Evolutionary conservation across 2,888 invertebrate genomes (phyloP), one percentile per base, ranked within the genome.

Genomic region (Parnassius smintheus): DNA sequence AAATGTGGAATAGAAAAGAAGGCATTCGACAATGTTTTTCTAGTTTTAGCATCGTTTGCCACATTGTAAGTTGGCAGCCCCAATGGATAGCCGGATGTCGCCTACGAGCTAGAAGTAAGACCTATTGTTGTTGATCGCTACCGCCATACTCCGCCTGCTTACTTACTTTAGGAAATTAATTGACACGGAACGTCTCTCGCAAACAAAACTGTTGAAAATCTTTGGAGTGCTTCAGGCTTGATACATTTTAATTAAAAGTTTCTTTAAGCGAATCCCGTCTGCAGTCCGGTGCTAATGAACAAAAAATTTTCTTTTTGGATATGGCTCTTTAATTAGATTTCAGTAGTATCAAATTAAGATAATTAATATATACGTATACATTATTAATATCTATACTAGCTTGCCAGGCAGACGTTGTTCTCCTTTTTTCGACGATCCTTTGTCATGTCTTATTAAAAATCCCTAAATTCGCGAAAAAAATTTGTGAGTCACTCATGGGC

Each of bases 81-180:
- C 42, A 13, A 74, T 71, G 72, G 76, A 74, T 72, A 73, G 70
- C 81, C 82, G 85, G 84, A 81, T 77, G 75, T 73, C 73, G 77
- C 73, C 82, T 48, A 51, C 55, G 55, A 59, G 49, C 51, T 61
- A 48, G 75, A 82, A 84, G 83, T 83, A 83, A 78, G 71, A 71
- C 70, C 75, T 82, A 78, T 88, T 86, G 86, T 86, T 84, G 82
- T 80, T 80, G 75, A 80, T 81, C 77, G 78, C 69, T 69, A 65
- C 62, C 60, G 76, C 76, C 75, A 77, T 79, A 56, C 12, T 78
- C 78, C 69, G 76, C 77, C 75, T 78, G 81, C 83, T 81, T 84
- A 76, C 78, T 82, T 83, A 86, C 86, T 87, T 85, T 84, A 83
- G 77, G 75, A 85, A 88, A 88, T 87, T 86, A 90, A 88, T 85